Evolutionary conservation across 1,140 invertebrate species (phyloP).

Genomic region (Steinernema feltiae): DNA sequence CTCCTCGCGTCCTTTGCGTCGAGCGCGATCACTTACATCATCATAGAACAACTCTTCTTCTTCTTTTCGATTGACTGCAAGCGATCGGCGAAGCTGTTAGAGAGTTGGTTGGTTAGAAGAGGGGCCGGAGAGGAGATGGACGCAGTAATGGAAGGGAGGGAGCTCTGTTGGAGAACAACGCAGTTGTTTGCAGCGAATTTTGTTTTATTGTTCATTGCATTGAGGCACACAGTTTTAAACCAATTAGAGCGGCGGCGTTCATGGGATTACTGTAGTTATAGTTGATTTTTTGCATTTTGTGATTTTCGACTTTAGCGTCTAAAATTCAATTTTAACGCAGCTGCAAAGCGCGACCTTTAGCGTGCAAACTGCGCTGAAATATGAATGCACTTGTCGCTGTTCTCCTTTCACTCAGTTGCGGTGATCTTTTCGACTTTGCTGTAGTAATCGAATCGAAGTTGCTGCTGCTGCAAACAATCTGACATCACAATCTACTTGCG

Average conservation of each 20-base stretch:
- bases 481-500: too few relatives aligned
- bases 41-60: background rate
- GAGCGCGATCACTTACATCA: slow-evolving; percentile 2
- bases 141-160: background rate
- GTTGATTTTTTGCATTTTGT: too few relatives aligned
- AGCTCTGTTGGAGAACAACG: background rate
- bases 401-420: too few relatives aligned
- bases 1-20: background rate
- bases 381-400: too few relatives aligned
- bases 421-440: too few relatives aligned
- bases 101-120: background rate
- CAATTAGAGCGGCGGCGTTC: background rate
- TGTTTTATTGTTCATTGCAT: background rate
- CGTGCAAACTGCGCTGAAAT: too few relatives aligned
- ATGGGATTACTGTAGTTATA: background rate
- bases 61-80: background rate
- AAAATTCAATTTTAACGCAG: too few relatives aligned
- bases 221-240: background rate
- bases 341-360: too few relatives aligned
- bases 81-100: background rate
- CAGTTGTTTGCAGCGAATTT: background rate
- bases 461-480: too few relatives aligned
- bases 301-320: too few relatives aligned
- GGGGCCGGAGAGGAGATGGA: background rate
- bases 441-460: too few relatives aligned